Evolutionary conservation across 1,140 invertebrate species (phyloP), one percentile per base, ranked within the genome.

Genomic region (Ceratina australensis): DNA sequence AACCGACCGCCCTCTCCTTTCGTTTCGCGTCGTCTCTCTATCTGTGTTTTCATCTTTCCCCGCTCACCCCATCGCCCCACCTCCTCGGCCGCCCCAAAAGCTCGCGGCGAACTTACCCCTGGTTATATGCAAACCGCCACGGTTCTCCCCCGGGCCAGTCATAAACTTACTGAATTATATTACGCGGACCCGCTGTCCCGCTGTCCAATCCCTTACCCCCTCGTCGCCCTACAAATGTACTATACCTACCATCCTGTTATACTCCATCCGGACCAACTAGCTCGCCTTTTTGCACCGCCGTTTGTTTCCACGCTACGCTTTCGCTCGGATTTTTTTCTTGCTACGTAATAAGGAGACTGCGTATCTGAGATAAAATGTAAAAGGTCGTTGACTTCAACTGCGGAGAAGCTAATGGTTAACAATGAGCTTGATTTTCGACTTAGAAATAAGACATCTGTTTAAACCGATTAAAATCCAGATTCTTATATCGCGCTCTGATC

Each of bases 111-210:
- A 91, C 88, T 92, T 90, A 91, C 89, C 90, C 90, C 87, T 85
- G 84, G 91, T 91, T 92, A 90, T 91, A 92, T 91, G 91, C 90
- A 92, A 92, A 92, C 91, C 90, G 78, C 89, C 90, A 89, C 89
- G 87, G 86, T 33, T 33, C 89, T 89, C 90, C 88, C 90, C 79
- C 84, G 86, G 88, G 87, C 88, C 88, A 89, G 90, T 92, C 91
- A 92, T 92, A 92, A 92, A 92, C 89, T 92, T 92, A 91, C 91
- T 90, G 91, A 91, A 92, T 92, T 91, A 91, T 91, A 92, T 92
- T 92, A 92, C 87, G 86, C 87, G 87, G 88, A 90, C 88, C 88
- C 77, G 79, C 74, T 89, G 79, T 80, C 79, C 80, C 80, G 78
- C 83, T 78, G 83, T 83, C 80, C 80, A 69, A 50, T 72, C 73